Evolutionary conservation across 2,797 vertebrate genomes (phyloP), one percentile per base, ranked within the genome.

Genomic region (Mus spretus): DNA sequence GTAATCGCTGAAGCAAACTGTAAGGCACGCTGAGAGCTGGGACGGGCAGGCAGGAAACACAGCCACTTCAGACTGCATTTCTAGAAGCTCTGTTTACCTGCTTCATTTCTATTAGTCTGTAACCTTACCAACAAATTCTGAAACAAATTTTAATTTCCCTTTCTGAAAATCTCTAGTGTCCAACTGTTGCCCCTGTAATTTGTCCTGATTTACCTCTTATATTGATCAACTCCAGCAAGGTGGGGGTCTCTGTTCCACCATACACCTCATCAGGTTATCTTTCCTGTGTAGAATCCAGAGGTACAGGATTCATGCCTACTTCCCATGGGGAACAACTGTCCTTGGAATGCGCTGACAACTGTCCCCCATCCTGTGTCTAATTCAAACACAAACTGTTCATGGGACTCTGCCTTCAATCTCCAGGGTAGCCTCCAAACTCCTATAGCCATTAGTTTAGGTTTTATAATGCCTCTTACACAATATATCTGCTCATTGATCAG

Each of bases 21-120:
- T 37, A 15, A 28, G 0, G 1, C 26, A 24, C 24, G 3, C 61
- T 90, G 44, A 89, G 12, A 79, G 8, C 24, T 22, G n/a, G 3
- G 4, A 10, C 19, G 2, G 34, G 24, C 3, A 3, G 13, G 13
- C 9, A 22, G 19, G 10, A 20, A 1, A 3, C 47, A 80, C 2
- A 75, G 20, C 26, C 31, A 31, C 11, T 6, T 44, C 75, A 72
- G 37, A 28, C 2, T 17, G 75, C 8, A 61, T 17, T 84, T 90
- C 78, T 55, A 44, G 57, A 82, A 63, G 24, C 19, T 6, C 28
- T 7, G 0, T 14, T 55, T 95, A 88, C 14, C 15, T 24, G 34
- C 15, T 7, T 63, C 20, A 0, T 40, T 83, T 85, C 26, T 4
- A 3, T 34, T 57, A 47, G 5, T 17, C 40, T 53, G 40, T 37